A percentile compares a stretch with the other conserved stretches of the same genome.
Evolutionary conservation across 2,888 invertebrate genomes (phyloP).

Genomic region (Stenodera caucasica): DNA sequence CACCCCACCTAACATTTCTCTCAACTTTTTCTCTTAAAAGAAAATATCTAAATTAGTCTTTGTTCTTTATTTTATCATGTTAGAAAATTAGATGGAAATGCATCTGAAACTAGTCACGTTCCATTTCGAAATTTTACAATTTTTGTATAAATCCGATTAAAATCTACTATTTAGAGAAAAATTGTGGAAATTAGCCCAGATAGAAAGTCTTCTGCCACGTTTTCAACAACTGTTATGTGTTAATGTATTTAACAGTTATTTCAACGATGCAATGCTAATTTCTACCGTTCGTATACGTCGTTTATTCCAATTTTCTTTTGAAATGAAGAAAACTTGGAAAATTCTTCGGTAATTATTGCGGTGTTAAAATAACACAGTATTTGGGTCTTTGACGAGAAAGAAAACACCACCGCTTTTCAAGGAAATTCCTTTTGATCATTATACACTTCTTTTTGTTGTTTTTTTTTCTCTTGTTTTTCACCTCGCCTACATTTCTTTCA

Average conservation of each 20-base stretch:
- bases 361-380: too few relatives aligned
- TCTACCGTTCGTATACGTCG: not conserved
- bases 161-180: not conserved
- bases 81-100: too few relatives aligned
- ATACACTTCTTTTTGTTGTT: not conserved
- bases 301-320: too few relatives aligned
- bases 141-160: conserved; percentile 2
- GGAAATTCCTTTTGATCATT: not conserved
- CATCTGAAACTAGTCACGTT: too few relatives aligned
- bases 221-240: conserved; percentile 27
- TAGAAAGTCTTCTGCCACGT: conserved; percentile 26
- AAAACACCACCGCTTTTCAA: not conserved
- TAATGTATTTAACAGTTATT: conserved; percentile 26
- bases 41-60: not conserved
- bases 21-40: not conserved
- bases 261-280: conserved; percentile 19
- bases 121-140: not conserved
- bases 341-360: too few relatives aligned
- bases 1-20: not conserved
- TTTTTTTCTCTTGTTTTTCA: too few relatives aligned
- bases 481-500: not conserved
- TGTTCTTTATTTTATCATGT: not conserved
- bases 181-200: not conserved
- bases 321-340: too few relatives aligned
- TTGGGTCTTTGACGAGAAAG: too few relatives aligned